Evolutionary conservation across 2,797 vertebrate genomes (phyloP).

Genomic region (Crocidura indochinensis): DNA sequence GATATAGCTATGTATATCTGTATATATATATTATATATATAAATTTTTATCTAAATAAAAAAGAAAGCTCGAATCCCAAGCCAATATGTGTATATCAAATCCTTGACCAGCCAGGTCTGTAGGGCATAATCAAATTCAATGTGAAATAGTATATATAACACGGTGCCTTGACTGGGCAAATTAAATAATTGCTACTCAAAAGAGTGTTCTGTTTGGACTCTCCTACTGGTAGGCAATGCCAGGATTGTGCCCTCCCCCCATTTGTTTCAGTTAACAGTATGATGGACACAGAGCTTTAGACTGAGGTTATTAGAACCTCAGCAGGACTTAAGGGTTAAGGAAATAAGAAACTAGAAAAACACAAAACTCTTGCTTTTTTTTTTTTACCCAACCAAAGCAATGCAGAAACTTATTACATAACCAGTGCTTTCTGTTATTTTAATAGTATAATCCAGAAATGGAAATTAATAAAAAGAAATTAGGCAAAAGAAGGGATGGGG

Average conservation of each 20-base stretch:
- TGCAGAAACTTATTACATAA: slow-evolving; percentile 93
- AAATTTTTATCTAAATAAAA: slow-evolving; percentile 94
- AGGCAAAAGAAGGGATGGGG: slow-evolving; percentile 69
- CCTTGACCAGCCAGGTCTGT: slow-evolving; percentile 94
- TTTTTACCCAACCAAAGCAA: slow-evolving; percentile 92
- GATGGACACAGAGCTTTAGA: slow-evolving; percentile 90
- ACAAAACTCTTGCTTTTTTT: slow-evolving; percentile 91
- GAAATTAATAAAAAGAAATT: slow-evolving; percentile 70
- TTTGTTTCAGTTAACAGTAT: slow-evolving; percentile 89
- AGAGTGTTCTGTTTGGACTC: slow-evolving; percentile 93
- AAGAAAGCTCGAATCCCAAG: slow-evolving; percentile 94
- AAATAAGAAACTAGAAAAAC: slow-evolving; percentile 90
- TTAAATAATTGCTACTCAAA: slow-evolving; percentile 93
- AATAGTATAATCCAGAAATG: slow-evolving; percentile 88
- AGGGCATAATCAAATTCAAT: slow-evolving; percentile 95
- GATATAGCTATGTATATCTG: slow-evolving; percentile 92
- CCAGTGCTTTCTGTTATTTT: slow-evolving; percentile 90
- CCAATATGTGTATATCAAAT: slow-evolving; percentile 93
- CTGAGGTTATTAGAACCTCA: slow-evolving; percentile 90
- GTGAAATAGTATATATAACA: slow-evolving; percentile 94
- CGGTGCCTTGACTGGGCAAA: slow-evolving; percentile 93
- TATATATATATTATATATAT: slow-evolving; percentile 91
- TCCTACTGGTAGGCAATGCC: slow-evolving; percentile 94
- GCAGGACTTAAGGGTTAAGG: slow-evolving; percentile 90
- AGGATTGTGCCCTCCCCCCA: slow-evolving; percentile 87